phyloP scores from a whole-genome alignment of 2,113 vertebrate species.

The Xiphophorus maculatus region DNA sequence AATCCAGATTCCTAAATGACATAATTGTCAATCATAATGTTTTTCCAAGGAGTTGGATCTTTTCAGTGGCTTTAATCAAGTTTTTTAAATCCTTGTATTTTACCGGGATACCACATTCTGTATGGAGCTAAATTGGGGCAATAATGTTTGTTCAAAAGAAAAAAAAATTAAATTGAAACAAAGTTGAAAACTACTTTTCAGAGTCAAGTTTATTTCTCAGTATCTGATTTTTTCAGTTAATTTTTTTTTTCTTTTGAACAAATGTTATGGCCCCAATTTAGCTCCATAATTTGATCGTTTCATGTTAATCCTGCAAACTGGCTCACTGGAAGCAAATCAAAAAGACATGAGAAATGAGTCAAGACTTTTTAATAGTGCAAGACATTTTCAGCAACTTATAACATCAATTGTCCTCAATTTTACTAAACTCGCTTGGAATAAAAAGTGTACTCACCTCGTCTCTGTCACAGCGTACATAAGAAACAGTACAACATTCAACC shows the following conservation, averaged over 20 bases:
- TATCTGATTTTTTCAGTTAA: too few relatives aligned
- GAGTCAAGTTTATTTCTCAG: too few relatives aligned
- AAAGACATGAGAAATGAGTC: neutral
- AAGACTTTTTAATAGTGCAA: neutral
- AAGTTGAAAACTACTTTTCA: too few relatives aligned
- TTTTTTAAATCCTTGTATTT: neutral
- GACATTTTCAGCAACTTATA: neutral
- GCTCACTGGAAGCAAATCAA: neutral
- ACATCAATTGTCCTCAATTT: neutral
- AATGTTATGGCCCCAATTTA: too few relatives aligned
- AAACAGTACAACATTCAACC: constrained; percentile 53
- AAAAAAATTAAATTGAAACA: too few relatives aligned
- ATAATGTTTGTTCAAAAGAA: too few relatives aligned
- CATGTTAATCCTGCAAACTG: neutral
- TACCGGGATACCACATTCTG: too few relatives aligned
- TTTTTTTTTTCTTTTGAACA: too few relatives aligned
- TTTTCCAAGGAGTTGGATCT: neutral
- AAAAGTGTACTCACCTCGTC: constrained; percentile 69
- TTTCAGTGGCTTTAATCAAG: neutral
- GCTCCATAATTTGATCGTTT: too few relatives aligned
- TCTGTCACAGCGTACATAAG: constrained; percentile 56
- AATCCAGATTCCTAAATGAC: constrained; percentile 13
- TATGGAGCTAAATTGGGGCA: too few relatives aligned
- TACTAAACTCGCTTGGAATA: constrained; percentile 20
- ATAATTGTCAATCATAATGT: neutral